phyloP scores from a whole-genome alignment of 2,113 vertebrate species.

The Python bivittatus region DNA sequence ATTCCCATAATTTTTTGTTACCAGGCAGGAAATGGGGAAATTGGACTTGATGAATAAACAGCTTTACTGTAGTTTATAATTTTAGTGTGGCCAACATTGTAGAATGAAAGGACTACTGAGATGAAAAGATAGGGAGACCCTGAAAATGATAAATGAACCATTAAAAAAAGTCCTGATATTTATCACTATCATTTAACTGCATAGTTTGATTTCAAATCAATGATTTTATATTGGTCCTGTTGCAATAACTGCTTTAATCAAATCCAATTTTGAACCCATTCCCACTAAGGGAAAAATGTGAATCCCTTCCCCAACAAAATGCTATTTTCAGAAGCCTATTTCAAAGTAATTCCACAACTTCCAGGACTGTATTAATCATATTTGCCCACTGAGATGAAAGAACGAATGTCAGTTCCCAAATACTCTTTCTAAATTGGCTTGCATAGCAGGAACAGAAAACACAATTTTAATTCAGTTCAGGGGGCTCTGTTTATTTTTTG shows the following conservation, averaged over 20 bases:
- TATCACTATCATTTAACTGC: background rate
- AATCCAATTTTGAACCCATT: background rate
- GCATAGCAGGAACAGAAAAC: background rate
- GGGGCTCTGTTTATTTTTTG: background rate
- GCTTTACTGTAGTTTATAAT: background rate
- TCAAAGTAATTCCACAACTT: background rate
- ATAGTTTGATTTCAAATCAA: background rate
- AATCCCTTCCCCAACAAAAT: background rate
- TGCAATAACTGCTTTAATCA: background rate
- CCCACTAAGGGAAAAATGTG: background rate
- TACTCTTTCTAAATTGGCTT: background rate
- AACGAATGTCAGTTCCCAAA: background rate
- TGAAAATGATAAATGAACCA: background rate
- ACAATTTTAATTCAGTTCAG: background rate
- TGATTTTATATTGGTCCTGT: background rate
- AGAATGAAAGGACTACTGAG: background rate
- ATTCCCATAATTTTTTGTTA: background rate
- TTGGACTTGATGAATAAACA: background rate
- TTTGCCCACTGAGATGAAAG: background rate
- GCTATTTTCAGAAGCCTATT: background rate
- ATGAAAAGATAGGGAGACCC: background rate
- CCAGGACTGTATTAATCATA: background rate
- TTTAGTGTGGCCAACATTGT: background rate
- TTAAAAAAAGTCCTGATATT: background rate
- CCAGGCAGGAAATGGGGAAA: background rate